These are phyloP conservation scores for Conus betulinus DNA, from an alignment of 1,140 invertebrate species.

Conservation along the genomic window DNA sequence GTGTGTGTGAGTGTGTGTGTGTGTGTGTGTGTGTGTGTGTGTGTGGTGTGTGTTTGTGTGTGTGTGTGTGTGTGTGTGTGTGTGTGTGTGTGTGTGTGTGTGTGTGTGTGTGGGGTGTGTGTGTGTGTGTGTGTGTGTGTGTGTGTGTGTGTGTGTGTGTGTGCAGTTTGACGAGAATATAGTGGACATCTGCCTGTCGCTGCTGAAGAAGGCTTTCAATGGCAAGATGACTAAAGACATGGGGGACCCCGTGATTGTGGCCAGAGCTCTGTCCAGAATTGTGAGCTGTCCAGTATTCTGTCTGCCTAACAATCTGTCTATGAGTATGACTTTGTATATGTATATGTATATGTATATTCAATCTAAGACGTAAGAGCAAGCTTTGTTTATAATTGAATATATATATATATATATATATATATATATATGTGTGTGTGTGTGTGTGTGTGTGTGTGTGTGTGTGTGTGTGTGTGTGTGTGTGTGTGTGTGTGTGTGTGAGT, in stretches of 20 bases:
- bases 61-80: not conserved
- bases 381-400: too few species aligned
- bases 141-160: not conserved
- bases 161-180: not conserved
- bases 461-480: too few species aligned
- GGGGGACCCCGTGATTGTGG: not conserved
- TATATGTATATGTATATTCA: not conserved
- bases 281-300: too few species aligned
- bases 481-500: too few species aligned
- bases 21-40: conserved; percentile 3
- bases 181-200: conserved; percentile 22
- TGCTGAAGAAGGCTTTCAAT: conserved; percentile 35
- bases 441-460: too few species aligned
- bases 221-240: conserved; percentile 12
- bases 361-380: too few species aligned
- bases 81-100: not conserved
- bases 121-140: not conserved
- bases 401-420: not conserved
- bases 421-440: not conserved
- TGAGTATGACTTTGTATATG: too few species aligned
- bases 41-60: not conserved
- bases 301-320: too few species aligned
- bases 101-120: not conserved
- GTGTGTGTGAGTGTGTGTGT: not conserved
- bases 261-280: not conserved